These are phyloP conservation scores for Tautogolabrus adspersus DNA, from an alignment of 2,113 vertebrate genomes.

Conservation along the genomic window DNA sequence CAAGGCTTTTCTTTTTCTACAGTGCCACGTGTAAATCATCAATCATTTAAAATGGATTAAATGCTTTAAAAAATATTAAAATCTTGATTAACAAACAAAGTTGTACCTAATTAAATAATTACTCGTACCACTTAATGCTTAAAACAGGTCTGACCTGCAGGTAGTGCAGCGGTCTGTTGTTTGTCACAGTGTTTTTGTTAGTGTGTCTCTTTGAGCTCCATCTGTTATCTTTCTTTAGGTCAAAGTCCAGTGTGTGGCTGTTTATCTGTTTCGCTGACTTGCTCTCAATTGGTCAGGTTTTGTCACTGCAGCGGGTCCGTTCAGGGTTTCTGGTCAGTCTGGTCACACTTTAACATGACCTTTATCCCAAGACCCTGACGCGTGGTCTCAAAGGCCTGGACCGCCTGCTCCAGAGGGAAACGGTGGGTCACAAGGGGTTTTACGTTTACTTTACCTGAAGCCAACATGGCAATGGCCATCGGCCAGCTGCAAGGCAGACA, in stretches of 20 bases:
- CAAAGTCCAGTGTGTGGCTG: conserved; percentile 32
- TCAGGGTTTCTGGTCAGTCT: conserved; percentile 89
- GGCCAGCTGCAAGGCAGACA: conserved; percentile 89
- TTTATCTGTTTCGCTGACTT: conserved; percentile 4
- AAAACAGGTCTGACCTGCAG: conserved; percentile 2
- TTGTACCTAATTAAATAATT: background rate
- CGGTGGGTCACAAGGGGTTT: conserved; percentile 95
- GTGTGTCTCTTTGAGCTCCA: conserved; percentile 4
- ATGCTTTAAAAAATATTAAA: background rate
- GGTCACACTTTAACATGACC: conserved; percentile 97
- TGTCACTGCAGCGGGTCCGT: background rate
- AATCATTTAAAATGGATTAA: background rate
- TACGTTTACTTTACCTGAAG: conserved; percentile 90
- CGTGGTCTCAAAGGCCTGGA: conserved; percentile 92
- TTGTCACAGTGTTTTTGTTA: conserved; percentile 6
- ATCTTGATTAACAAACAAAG: background rate
- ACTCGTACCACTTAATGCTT: conserved; percentile 2
- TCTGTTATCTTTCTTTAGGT: conserved; percentile 41
- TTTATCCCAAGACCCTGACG: conserved; percentile 91
- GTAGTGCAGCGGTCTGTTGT: background rate
- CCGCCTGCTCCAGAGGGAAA: conserved; percentile 93
- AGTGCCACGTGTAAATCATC: background rate
- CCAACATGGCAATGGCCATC: conserved; percentile 91
- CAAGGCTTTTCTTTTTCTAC: background rate
- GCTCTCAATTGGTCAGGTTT: background rate